Conservation (phyloP, 2,113 vertebrate genomes). For the Embiotoca jacksoni region DNA sequence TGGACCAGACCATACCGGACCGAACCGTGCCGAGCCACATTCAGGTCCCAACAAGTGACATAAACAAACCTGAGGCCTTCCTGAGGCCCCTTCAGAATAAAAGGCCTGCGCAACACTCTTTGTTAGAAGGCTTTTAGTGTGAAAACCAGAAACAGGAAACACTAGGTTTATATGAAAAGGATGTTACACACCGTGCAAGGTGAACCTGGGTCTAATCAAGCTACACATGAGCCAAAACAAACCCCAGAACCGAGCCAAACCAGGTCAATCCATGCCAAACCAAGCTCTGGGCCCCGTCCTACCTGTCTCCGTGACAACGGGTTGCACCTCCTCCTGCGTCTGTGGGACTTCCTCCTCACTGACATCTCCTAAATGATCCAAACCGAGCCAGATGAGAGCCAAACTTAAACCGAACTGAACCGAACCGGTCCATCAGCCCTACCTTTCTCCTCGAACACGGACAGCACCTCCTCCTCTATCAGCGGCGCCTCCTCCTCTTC, state of each 20-base stretch:
- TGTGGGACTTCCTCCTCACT: slow-evolving; percentile 28
- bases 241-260: background rate
- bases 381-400: background rate
- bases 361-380: slow-evolving; percentile 25
- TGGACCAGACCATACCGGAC: too few species aligned
- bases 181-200: background rate
- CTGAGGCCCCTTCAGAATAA: too few species aligned
- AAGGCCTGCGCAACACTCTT: too few species aligned
- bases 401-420: too few species aligned
- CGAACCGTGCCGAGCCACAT: too few species aligned
- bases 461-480: slow-evolving; percentile 28
- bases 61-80: too few species aligned
- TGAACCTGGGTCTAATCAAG: background rate
- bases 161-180: too few species aligned
- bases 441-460: slow-evolving; percentile 57
- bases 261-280: background rate
- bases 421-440: slow-evolving; percentile 4
- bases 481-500: slow-evolving; percentile 43
- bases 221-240: background rate
- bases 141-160: slow-evolving; percentile 21
- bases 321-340: slow-evolving; percentile 33
- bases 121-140: slow-evolving; percentile 21
- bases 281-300: background rate
- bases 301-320: slow-evolving; percentile 24
- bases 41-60: too few species aligned